Base-by-base conservation (phyloP, 2,888 invertebrate genomes). In the Epirrhoe alternata region DNA sequence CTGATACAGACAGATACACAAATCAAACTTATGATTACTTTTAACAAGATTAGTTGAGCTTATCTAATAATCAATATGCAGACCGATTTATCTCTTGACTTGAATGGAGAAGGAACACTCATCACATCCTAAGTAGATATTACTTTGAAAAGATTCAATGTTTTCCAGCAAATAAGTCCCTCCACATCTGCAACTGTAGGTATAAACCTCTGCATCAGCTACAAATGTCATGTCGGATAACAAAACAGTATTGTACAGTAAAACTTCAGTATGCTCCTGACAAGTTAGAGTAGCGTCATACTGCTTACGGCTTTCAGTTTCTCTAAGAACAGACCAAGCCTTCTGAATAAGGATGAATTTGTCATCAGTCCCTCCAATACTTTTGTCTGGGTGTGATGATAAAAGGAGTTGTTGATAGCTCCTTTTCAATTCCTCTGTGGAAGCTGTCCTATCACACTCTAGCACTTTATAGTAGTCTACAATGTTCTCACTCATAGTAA, bases 101-200 rank as follows among this genome's bases (percentile, higher is more conserved):
- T 94, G 85, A 79, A 97, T 94, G 76, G 95, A 94, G 85, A 97
- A 95, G 57, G 97, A 96, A 87, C 97, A 97, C 86, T 96, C 96
- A 81, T 95, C 94, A 89, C 97, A 97, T 74, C 94, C 94, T 74
- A 96, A 92, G 74, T 94, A 82, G 79, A 94, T 88, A 60, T 73
- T 75, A 51, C 75, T 63, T 7, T 73, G 65, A 24, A 73, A 60
- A 35, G 63, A 69, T 45, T 82, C 82, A 75, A 55, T 74, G 17
- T 45, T 63, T 53, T 90, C 77, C 35, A 95, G 85, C 38, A 86
- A 75, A 84, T 96, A 95, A 57, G 86, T 81, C 45, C 95, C 95
- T 74, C 97, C 96, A 88, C 97, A 97, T 78, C 97, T 94, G 82
- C 97, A 97, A 10, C 86, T 89, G 83, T 95, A 96, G 38, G 87